These are phyloP conservation scores for Accipiter cooperii DNA, from an alignment of 2,113 vertebrate species.

Conservation along the genomic window DNA sequence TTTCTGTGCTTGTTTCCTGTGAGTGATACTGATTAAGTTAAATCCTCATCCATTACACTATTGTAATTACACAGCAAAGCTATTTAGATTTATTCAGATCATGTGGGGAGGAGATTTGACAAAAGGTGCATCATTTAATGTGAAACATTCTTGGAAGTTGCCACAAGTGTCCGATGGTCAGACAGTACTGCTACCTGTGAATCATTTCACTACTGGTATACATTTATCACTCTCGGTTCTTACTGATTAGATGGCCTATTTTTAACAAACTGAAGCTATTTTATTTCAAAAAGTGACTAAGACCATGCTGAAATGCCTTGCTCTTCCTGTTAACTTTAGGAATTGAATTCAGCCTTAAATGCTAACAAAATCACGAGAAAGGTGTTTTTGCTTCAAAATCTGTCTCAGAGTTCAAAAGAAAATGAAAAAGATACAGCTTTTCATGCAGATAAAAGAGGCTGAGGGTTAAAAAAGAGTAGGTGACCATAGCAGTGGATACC, in stretches of 20 bases:
- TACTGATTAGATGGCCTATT: neutral
- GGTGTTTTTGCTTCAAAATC: neutral
- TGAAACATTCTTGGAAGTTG: neutral
- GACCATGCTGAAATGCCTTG: neutral
- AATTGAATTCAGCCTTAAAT: neutral
- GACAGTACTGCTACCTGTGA: neutral
- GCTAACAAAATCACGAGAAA: neutral
- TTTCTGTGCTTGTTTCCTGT: neutral
- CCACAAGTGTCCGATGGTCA: neutral
- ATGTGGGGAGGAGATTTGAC: neutral
- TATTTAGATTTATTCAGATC: neutral
- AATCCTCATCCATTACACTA: neutral
- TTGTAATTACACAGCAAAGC: neutral
- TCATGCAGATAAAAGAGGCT: neutral
- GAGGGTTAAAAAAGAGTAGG: neutral
- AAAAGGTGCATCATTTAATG: neutral
- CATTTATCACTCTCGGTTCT: neutral
- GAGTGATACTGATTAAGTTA: neutral
- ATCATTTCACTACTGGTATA: neutral
- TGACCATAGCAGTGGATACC: neutral
- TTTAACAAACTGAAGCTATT: neutral
- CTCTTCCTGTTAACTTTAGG: neutral
- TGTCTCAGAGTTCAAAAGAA: neutral
- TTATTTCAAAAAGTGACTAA: neutral
- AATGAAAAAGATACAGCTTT: neutral